A percentile compares a stretch with the other conserved stretches of the same genome.
Evolutionary conservation across 2,888 invertebrate species (phyloP).

Genomic region (Campoplex nolae): DNA sequence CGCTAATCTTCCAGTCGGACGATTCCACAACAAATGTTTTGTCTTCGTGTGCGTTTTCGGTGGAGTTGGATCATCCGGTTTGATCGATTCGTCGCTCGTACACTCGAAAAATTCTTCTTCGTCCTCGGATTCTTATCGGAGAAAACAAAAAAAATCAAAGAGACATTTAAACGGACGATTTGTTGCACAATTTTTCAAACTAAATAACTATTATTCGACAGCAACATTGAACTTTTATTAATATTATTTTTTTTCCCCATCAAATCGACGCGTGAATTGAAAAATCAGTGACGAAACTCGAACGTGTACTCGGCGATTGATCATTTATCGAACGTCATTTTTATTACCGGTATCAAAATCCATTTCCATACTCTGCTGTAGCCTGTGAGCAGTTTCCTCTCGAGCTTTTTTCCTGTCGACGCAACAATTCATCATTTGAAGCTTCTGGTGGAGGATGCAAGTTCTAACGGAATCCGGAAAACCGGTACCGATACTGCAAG

Average conservation of each 20-base stretch:
- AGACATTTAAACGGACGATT: background rate
- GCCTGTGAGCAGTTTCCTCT: conserved; percentile 83
- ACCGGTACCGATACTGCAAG: conserved; percentile 91
- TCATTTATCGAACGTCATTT: conserved; percentile 18
- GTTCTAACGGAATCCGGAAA: conserved; percentile 93
- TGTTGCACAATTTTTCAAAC: background rate
- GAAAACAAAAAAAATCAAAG: background rate
- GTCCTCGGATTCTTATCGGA: conserved; percentile 86
- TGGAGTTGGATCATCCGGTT: conserved; percentile 83
- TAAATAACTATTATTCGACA: background rate
- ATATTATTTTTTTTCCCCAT: background rate
- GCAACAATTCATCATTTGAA: conserved; percentile 94
- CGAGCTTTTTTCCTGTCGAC: conserved; percentile 88
- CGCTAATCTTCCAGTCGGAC: conserved; percentile 90
- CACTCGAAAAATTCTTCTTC: conserved; percentile 94
- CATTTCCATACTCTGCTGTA: conserved; percentile 75
- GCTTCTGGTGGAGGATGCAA: conserved; percentile 97
- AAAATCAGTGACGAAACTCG: background rate
- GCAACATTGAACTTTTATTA: background rate
- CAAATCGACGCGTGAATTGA: background rate
- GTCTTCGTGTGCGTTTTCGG: conserved; percentile 71
- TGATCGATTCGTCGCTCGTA: conserved; percentile 85
- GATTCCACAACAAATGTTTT: conserved; percentile 86
- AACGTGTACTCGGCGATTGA: background rate
- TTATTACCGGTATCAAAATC: conserved; percentile 79